Conservation (phyloP, 2,888 invertebrate species). For the Cheilosia vernalis region DNA sequence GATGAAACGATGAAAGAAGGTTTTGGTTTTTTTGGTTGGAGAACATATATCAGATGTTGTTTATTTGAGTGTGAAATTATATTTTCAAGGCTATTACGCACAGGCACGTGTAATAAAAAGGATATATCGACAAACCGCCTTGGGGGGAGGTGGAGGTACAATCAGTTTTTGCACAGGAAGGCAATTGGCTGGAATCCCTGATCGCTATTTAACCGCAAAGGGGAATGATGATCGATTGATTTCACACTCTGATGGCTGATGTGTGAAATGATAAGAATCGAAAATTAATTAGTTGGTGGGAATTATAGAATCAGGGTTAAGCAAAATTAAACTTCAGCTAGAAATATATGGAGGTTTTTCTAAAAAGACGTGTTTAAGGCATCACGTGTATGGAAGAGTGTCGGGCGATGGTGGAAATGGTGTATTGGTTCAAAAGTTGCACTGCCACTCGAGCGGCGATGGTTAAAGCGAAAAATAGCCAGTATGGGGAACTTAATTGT, state of each 20-base stretch:
- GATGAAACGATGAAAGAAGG: neutral
- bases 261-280: slow-evolving; percentile 7
- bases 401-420: no score
- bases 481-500: no score
- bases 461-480: no score
- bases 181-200: neutral
- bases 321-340: no score
- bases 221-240: slow-evolving; percentile 25
- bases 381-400: no score
- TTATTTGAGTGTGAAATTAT: slow-evolving; percentile 54
- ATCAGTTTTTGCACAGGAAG: neutral
- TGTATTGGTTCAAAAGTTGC: no score
- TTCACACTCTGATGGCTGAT: slow-evolving; percentile 7
- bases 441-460: no score
- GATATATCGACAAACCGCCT: neutral
- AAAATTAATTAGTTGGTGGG: neutral
- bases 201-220: neutral
- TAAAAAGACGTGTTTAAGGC: no score
- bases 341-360: no score
- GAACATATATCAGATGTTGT: slow-evolving; percentile 41
- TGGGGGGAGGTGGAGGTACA: neutral
- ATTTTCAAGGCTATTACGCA: slow-evolving; percentile 54
- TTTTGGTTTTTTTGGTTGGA: neutral
- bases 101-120: neutral
- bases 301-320: no score